Evolutionary conservation across 2,888 invertebrate species (phyloP), one percentile per base, ranked within the genome.

Genomic region (Lithophane semibrunnea): DNA sequence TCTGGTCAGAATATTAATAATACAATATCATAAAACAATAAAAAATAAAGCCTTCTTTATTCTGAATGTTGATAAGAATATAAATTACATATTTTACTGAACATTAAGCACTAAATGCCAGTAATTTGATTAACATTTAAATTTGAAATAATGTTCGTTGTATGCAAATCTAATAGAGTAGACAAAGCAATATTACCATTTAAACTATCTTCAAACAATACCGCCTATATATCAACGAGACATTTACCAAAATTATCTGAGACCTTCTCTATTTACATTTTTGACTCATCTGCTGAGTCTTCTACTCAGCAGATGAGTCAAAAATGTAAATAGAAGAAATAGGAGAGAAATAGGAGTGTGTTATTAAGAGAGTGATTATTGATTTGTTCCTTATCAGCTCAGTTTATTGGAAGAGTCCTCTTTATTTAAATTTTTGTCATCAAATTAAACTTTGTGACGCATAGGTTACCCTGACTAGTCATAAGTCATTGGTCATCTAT

Each of bases 51-150:
- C 12, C 44, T 58, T 83, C 54, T 81, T 78, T 69, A 75, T 73
- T 69, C 58, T 24, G 16, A 56, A 85, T 37, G 52, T 49, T 69
- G 74, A 77, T 66, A 56, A 73, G 58, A 75, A 60, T 61, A 83
- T 81, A 85, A 74, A 83, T 77, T 77, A 67, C 60, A 73, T 74
- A 81, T 84, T 85, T 81, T 72, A 80, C 77, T 60, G 69, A 84
- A 84, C 75, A 87, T 87, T 80, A 82, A 84, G 75, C 80, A 84
- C 74, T 84, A 86, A 88, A 86, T 86, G 66, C 79, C 81, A 79
- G 82, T 85, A 85, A 86, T 86, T 88, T 86, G 86, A 88, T 86
- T 88, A 86, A 86, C 88, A 88, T 88, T 86, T 88, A 82, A 86
- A 88, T 84, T 82, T 85, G 79, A 84, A 88, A 83, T 88, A 85